Percentiles rank a stretch among this genome's conserved stretches.
phyloP scores from a whole-genome alignment of 1,140 invertebrate species.

The Eriocheir sinensis region DNA sequence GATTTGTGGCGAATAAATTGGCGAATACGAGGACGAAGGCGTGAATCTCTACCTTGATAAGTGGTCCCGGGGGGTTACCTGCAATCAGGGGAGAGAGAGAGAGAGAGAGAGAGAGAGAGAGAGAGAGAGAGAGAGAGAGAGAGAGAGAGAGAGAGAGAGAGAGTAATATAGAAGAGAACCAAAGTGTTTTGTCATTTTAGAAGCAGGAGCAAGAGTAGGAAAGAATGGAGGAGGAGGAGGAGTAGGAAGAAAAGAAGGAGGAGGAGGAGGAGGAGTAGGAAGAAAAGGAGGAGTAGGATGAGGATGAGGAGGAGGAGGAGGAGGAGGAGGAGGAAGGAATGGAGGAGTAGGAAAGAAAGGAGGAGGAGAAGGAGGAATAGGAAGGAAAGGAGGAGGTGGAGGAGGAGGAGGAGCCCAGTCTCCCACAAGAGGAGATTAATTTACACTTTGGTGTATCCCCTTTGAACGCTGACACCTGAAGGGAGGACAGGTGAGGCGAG shows the following conservation, averaged over 20 bases:
- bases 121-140: background rate
- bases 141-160: background rate
- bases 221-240: no score
- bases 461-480: no score
- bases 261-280: no score
- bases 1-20: background rate
- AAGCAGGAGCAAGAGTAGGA: no score
- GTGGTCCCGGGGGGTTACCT: background rate
- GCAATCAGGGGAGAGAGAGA: no score
- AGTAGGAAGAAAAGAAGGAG: no score
- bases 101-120: constrained; percentile 21
- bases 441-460: background rate
- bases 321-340: background rate
- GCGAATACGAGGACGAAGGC: background rate
- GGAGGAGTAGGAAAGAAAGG: background rate
- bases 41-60: background rate
- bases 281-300: background rate
- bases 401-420: background rate
- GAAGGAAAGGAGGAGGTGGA: background rate
- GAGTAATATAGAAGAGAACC: background rate
- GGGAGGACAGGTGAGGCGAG: no score
- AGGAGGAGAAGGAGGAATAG: background rate
- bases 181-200: background rate
- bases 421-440: no score
- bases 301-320: no score